Percentiles rank a stretch among this genome's conserved stretches.
Evolutionary conservation across 2,888 invertebrate genomes (phyloP).

Genomic region (Oscheius sp.): DNA sequence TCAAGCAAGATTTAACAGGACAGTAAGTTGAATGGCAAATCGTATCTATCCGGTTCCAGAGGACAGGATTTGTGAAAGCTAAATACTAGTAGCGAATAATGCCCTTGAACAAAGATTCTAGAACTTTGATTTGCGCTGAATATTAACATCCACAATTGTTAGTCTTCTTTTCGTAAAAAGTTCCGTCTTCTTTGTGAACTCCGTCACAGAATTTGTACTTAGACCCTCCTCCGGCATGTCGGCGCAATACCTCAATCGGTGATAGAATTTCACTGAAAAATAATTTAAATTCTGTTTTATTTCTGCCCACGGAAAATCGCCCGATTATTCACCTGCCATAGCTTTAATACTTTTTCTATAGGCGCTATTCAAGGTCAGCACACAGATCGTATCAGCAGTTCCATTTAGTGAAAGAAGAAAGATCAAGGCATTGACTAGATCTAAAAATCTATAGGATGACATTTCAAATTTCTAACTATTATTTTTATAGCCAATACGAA

Average conservation of each 20-base stretch:
- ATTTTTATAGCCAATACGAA: conserved; percentile 8
- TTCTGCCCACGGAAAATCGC: too few species aligned
- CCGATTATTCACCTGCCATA: neutral
- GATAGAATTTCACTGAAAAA: neutral
- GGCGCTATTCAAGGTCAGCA: neutral
- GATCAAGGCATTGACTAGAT: neutral
- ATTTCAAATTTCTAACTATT: neutral
- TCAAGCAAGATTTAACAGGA: too few species aligned
- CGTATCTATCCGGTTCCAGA: conserved; percentile 7
- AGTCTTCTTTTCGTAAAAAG: neutral
- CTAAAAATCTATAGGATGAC: neutral
- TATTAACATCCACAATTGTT: neutral
- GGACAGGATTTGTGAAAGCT: neutral
- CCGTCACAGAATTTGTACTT: too few species aligned
- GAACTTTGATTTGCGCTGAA: neutral
- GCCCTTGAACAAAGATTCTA: too few species aligned
- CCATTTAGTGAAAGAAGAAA: conserved; percentile 1
- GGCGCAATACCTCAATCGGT: neutral
- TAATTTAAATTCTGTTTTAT: too few species aligned
- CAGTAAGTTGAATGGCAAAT: too few species aligned
- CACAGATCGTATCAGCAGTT: conserved; percentile 6
- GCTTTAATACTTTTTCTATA: neutral
- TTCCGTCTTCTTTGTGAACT: neutral
- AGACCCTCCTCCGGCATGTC: neutral
- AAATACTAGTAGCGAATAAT: neutral